phyloP scores from a whole-genome alignment of 2,113 vertebrate genomes.

The Numenius arquata region DNA sequence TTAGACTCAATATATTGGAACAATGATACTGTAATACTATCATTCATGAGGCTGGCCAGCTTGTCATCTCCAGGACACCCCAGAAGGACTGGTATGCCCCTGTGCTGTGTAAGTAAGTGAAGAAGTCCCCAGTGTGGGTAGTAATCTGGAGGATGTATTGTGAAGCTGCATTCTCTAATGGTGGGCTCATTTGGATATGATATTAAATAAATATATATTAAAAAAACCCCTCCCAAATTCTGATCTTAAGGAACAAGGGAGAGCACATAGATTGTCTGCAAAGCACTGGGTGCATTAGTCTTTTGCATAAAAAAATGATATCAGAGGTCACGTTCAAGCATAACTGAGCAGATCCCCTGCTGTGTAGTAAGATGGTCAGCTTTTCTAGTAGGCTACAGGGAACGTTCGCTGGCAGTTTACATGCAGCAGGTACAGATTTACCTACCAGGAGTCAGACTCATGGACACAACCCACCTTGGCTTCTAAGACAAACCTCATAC shows the following conservation, averaged over 20 bases:
- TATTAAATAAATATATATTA: neutral
- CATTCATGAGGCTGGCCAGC: neutral
- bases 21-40: neutral
- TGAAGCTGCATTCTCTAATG: neutral
- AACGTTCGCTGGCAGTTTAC: neutral
- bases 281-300: neutral
- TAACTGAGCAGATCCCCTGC: neutral
- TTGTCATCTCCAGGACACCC: neutral
- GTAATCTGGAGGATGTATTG: neutral
- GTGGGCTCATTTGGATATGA: neutral
- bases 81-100: neutral
- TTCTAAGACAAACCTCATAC: neutral
- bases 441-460: neutral
- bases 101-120: neutral
- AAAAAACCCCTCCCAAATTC: rapidly evolving
- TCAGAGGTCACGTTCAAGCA: neutral
- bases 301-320: neutral
- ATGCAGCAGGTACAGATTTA: neutral
- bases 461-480: neutral
- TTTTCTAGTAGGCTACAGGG: neutral
- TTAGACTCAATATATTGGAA: neutral
- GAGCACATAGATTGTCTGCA: rapidly evolving
- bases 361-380: neutral
- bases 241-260: neutral
- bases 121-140: neutral